Base-by-base conservation (phyloP, 1,140 invertebrate species). In the Bacillus rossius region DNA sequence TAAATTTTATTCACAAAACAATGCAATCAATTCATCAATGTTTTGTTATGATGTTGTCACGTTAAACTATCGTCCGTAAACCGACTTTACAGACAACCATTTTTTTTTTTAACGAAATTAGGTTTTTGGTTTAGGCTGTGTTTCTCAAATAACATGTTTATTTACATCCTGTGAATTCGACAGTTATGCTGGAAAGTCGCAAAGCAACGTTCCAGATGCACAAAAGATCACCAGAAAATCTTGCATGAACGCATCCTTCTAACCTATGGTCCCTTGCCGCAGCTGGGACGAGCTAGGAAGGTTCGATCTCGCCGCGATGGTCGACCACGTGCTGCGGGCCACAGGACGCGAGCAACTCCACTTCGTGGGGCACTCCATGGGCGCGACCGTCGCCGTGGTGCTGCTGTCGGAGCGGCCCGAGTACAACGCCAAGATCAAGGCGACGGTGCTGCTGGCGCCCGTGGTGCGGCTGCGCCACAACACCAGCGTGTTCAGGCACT, bases 261-360 rank as follows among this genome's bases (percentile, higher is more conserved):
- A n/a, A n/a, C n/a, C n/a, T 16, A 34, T 16, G 14, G 1, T n/a
- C 8, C 3, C 16, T 34, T 26, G n/a, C 22, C 41, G 47, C 34
- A 73, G 72, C 63, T 84, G 77, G 71, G 79, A 84, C 66, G 79
- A 85, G 64, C 79, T 81, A 71, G 82, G 80, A 1, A 62, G 73
- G 20, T 79, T 78, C 60, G 84, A 86, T 65, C 63, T 81, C 10
- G 74, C 82, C 26, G 77, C 83, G 3, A 76, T 77, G 64, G 75
- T 86, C 20, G 75, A 85, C 61, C 77, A 79, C 57, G 74, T 80
- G 4, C 40, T 83, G n/a, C 68, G 73, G 1, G 49, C 57, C n/a
- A 83, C 82, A 0, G 72, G 73, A 0, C 67, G 72, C 50, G 59
- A 67, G n/a, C 66, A 75, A 51, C 53, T 85, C 1, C 73, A 72